Conservation (phyloP, 2,888 invertebrate genomes). For the Synanthedon myopaeformis region DNA sequence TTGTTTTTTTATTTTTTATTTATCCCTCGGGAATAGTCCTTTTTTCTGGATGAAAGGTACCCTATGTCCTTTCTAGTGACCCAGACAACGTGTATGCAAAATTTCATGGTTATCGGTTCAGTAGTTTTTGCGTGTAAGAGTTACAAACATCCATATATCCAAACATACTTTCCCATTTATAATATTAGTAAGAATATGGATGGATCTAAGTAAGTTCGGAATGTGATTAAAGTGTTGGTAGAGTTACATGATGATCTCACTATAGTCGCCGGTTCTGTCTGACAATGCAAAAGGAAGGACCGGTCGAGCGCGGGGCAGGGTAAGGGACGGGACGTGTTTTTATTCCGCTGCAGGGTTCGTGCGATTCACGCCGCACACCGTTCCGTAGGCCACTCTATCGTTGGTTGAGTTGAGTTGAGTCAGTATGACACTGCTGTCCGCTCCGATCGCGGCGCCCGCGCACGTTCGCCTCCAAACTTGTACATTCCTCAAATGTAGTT, state of each 20-base stretch:
- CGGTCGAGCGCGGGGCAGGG: conserved; percentile 42
- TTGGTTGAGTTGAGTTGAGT: conserved; percentile 4
- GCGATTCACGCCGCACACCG: conserved; percentile 53
- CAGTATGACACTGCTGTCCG: conserved; percentile 56
- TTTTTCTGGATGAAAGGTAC: no score
- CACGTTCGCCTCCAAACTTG: conserved; percentile 24
- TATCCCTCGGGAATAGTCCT: no score
- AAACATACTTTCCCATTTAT: no score
- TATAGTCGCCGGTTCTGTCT: conserved; percentile 50
- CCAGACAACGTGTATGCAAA: no score
- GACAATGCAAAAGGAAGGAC: conserved; percentile 60
- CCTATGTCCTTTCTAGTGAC: no score
- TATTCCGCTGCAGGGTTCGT: conserved; percentile 47
- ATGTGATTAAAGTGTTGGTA: conserved; percentile 32
- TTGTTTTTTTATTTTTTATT: no score
- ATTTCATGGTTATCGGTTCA: no score
- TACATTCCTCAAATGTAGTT: conserved; percentile 39
- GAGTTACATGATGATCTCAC: conserved; percentile 59
- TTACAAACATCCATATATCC: no score
- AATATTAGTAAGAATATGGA: no score
- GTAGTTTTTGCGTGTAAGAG: no score
- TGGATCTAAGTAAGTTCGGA: neutral
- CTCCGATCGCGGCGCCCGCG: conserved; percentile 62
- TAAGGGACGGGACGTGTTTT: conserved; percentile 36
- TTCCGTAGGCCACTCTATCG: conserved; percentile 21